These are phyloP conservation scores for Lucinisca nassula DNA, from an alignment of 2,888 invertebrate genomes.

Conservation along the genomic window DNA sequence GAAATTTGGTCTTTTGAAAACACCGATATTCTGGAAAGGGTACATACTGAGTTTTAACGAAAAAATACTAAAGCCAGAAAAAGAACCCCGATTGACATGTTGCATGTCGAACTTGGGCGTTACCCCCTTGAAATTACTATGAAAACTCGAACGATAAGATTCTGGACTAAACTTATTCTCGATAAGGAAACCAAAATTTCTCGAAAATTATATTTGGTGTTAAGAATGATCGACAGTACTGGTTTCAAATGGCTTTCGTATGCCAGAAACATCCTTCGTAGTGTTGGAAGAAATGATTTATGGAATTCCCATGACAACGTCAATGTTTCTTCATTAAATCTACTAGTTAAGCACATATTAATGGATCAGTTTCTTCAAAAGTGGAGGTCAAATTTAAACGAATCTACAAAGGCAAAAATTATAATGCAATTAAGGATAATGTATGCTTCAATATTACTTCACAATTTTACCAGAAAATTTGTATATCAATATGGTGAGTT, in stretches of 20 bases:
- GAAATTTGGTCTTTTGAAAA: neutral
- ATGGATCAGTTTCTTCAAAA: neutral
- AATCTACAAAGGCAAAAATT: slow-evolving; percentile 4
- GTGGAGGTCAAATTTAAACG: neutral
- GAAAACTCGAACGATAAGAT: neutral
- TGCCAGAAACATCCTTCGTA: neutral
- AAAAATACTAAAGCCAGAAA: neutral
- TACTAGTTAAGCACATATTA: neutral
- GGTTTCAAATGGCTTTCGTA: neutral
- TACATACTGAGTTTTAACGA: neutral
- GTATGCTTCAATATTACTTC: neutral
- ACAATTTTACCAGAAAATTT: neutral
- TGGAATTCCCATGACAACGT: neutral
- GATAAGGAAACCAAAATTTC: neutral
- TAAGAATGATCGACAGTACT: neutral
- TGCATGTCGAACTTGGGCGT: neutral
- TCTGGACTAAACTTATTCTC: neutral
- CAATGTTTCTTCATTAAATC: neutral
- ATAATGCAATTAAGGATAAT: neutral
- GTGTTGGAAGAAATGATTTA: neutral
- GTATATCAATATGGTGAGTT: neutral
- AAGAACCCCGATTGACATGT: neutral
- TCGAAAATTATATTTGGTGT: neutral
- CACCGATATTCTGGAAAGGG: neutral
- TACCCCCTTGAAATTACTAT: neutral